phyloP scores from a whole-genome alignment of 2,797 vertebrate species.

The Psittacula echo region DNA sequence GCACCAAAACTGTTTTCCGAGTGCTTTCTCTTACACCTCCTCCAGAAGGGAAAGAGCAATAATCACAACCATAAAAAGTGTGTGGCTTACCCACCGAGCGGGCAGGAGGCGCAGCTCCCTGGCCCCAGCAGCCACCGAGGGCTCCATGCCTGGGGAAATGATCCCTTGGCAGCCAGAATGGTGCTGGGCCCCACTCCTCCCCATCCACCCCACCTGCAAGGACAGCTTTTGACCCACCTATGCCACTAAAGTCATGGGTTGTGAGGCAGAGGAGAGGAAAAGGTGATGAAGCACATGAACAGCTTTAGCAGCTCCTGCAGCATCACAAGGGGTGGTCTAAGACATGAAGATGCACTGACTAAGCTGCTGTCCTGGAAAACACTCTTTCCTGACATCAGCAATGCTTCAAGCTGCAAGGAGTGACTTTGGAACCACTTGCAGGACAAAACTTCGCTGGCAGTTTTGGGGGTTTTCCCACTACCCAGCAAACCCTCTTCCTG shows the following conservation, averaged over 20 bases:
- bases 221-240: not conserved
- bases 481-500: conserved; percentile 4
- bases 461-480: not conserved
- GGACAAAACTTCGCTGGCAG: not conserved
- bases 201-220: rapidly evolving
- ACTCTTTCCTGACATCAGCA: not conserved
- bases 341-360: not conserved
- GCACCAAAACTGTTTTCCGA: conserved; percentile 16
- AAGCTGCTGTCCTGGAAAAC: not conserved
- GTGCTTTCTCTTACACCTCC: conserved; percentile 30
- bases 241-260: rapidly evolving
- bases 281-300: not conserved
- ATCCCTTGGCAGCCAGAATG: not conserved
- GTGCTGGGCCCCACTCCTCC: not conserved
- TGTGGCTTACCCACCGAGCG: not conserved
- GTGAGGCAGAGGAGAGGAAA: not conserved
- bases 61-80: not conserved
- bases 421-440: not conserved
- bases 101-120: not conserved
- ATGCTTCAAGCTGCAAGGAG: not conserved
- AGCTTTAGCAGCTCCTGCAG: no score
- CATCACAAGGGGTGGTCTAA: not conserved
- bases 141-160: not conserved
- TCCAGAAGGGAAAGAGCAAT: not conserved
- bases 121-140: not conserved